Evolutionary conservation across 1,140 invertebrate genomes (phyloP), one percentile per base, ranked within the genome.

Genomic region (Dufourea novaeangliae): DNA sequence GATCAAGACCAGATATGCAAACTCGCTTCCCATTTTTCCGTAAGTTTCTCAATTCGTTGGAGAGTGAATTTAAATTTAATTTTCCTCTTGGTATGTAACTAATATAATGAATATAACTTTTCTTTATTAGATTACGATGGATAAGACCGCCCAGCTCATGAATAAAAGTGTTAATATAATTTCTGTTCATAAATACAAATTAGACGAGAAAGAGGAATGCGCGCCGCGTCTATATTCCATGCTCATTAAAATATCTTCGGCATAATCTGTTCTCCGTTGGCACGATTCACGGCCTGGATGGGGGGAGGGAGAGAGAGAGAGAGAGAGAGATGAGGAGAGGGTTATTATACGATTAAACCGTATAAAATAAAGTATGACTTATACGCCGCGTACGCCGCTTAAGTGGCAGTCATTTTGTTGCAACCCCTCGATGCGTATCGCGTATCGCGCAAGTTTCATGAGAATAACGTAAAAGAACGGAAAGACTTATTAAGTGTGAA

Each of bases 101-200:
- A 76, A 69, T 76, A 76, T 76, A 69, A 76, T 76, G 68, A 57
- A 67, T 76, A 69, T 76, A 76, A 76, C 59, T 68, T 54, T 59
- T 76, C 64, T 68, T 54, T 76, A 69, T 76, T 76, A 76, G 64
- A 76, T 69, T 39, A 25, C 8, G 14, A 29, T 22, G 14, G 64
- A 76, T 76, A 76, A 57, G 32, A 14, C n/a, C 50, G 39, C 29
- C 39, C 10, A 14, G 25, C 29, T 76, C 73, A 76, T 76, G 73
- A 76, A 76, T 76, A 76, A 68, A 46, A 76, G 29, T 68, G 64
- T 76, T 76, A 54, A 41, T 68, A 68, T 69, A 69, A 76, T 68
- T 46, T 50, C 64, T 76, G 73, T 76, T 76, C 73, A 76, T 76
- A 76, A 68, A 76, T 59, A 76, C 73, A 76, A 76, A 76, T 76